Evolutionary conservation across 2,113 vertebrate genomes (phyloP), one percentile per base, ranked within the genome.

Genomic region (Cinclus cinclus): DNA sequence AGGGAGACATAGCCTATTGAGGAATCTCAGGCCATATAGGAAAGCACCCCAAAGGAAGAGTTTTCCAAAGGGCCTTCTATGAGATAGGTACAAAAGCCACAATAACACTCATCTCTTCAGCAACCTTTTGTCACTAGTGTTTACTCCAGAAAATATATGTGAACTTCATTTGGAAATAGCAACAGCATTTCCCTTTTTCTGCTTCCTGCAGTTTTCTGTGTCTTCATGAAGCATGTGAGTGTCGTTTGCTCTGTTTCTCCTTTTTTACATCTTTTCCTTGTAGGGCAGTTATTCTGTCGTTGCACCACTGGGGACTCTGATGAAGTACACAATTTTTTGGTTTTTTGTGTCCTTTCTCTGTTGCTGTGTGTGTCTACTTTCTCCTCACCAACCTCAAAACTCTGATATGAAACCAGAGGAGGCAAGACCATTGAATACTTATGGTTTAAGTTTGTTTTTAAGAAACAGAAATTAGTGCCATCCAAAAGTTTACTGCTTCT

Each of bases 281-380:
- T 24, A 33, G 10, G 4, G 8, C 14, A 62, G 16, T 55, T 83
- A 79, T 6, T 47, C 18, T 47, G 13, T 50, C 27, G 15, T 19
- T 5, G 1, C n/a, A 60, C 16, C 21, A 22, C 37, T 37, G 21
- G 9, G 35, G 31, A n/a, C 21, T 62, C 41, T 0, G 0, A 22
- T 22, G 18, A 68, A 89, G 15, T 21, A 37, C 15, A 39, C 17
- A 27, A 18, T 11, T 63, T 12, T 73, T 84, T 56, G 1, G 0
- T 58, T 90, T 90, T 82, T 70, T 52, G 39, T 82, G 35, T 83
- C 42, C 18, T 71, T 3, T 2, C 21, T 70, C 33, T 58, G 52
- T 41, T 73, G 49, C 44, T 85, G 6, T 63, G 27, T 37, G 28
- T 52, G 8, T 80, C 39, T 70, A 1, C 76, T 82, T 82, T 75